Evolutionary conservation across 2,113 vertebrate species (phyloP).

Genomic region (Spermophilus dauricus): DNA sequence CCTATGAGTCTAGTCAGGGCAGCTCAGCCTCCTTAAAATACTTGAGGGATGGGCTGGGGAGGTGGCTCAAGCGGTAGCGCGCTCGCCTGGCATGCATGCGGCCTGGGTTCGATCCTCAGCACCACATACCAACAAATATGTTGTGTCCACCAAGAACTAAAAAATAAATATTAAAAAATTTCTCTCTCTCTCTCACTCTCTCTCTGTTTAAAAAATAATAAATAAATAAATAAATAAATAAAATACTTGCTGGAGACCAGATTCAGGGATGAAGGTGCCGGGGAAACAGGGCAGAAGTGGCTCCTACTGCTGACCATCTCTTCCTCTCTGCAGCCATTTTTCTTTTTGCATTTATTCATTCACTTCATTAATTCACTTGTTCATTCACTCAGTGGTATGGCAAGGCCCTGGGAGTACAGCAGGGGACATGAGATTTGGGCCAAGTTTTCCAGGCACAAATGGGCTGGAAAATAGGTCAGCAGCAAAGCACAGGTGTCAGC

Average conservation of each 20-base stretch:
- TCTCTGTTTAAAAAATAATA: too few species aligned
- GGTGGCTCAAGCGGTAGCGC: too few species aligned
- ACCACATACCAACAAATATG: too few species aligned
- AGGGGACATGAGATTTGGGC: conserved; percentile 60
- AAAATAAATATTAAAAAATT: too few species aligned
- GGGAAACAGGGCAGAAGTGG: background rate
- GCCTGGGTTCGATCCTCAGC: too few species aligned
- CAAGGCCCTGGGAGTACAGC: background rate
- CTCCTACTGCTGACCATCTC: background rate
- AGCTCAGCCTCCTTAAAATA: background rate
- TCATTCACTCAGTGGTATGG: background rate
- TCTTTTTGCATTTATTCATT: background rate
- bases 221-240: too few species aligned
- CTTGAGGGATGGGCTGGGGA: too few species aligned
- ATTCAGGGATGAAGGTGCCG: background rate
- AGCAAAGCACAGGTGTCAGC: background rate
- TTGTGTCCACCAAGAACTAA: too few species aligned
- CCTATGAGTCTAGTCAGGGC: background rate
- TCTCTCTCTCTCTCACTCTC: too few species aligned
- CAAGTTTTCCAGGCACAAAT: conserved; percentile 14
- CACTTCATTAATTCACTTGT: background rate
- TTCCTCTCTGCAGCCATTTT: background rate
- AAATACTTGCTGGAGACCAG: too few species aligned
- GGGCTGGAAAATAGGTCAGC: conserved; percentile 75
- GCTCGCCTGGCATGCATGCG: too few species aligned